Base-by-base conservation (phyloP, 2,113 vertebrate species). In the Astatotilapia flaviijosephi region DNA sequence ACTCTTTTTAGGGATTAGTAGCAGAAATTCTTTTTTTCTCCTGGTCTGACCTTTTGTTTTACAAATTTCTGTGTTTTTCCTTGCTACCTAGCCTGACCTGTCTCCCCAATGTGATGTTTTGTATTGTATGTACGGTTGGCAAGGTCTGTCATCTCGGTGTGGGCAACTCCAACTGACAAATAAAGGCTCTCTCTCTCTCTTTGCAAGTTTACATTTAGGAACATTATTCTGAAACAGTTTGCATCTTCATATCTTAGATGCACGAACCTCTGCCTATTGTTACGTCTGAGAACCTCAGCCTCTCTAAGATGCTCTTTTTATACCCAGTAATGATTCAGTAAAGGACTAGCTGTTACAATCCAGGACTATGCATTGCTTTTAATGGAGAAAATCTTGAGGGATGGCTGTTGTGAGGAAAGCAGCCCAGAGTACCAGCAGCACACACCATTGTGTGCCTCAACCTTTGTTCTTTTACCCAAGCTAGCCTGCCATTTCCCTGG, bases 401-500 rank as follows among this genome's bases (percentile, higher is more conserved):
- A 14, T 56, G 23, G 12, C 54, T 56, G 54, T 56, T 56, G 14
- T 14, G 23, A 56, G 23, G 12, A 26, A 56, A 56, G 54, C 21
- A 26, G 21, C 54, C 54, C 54, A 56, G 23, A 56, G 6, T 28
- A 14, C 23, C 54, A 56, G 23, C 54, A 56, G 54, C 21, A 56
- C 54, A 26, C 54, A 56, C 26, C 54, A 8, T 26, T 56, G 54
- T 56, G 54, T 56, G 23, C 2, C 54, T 26, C 21, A 55, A 26
- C 6, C 1, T 55, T 55, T 0, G 0, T 26, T 26, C 12, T 26
- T 55, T 55, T 55, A 26, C 54, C 54, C 54, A 14, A 26, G 21
- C 54, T 55, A 55, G 6, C 12, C 54, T 5, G 54, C 12, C 54
- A 56, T 26, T 55, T 55, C 0, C 0, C 12, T 56, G 6, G 23